Base-by-base conservation (phyloP, 2,113 vertebrate genomes). In the Todiramphus saurophagus region DNA sequence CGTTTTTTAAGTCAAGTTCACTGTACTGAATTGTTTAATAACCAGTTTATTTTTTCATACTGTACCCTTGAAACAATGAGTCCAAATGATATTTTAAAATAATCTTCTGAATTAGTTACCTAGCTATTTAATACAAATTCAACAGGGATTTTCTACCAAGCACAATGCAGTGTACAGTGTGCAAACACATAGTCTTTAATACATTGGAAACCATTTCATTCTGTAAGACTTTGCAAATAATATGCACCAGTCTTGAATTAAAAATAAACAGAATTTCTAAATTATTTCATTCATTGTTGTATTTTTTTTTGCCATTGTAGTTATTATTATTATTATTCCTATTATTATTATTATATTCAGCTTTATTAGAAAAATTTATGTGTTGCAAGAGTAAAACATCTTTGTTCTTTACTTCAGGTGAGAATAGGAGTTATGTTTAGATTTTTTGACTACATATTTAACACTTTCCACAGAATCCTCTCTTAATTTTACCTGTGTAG, bases 21-120 rank as follows among this genome's bases (percentile, higher is more conserved):
- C 76, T 91, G 58, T 50, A 69, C n/a, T 33, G 48, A 62, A 66
- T 92, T 93, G 41, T 66, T 93, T 83, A 94, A 95, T 76, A 91
- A 79, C 66, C 17, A 69, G 48, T 79, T 83, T 63, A 50, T 20
- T 44, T 89, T 87, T 82, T 94, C 63, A 51, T 33, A 74, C 13
- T 77, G 16, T 74, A 73, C 30, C 86, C 81, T 94, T 91, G 94
- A 93, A 87, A 67, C 43, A 86, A 56, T 6, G 19, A 50, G 35
- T 63, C 69, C 35, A 87, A 87, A 68, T 41, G 27, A 33, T 60
- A 59, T 43, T 83, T 92, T 35, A 55, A 89, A 95, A 82, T 72
- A 69, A 67, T 43, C 27, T 79, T 31, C 41, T 0, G 2, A 83
- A 37, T 55, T 75, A 69, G 50, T 82, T 89, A 43, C 37, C 16